Evolutionary conservation across 2,888 invertebrate genomes (phyloP).

Genomic region (Anoplius nigerrimus): DNA sequence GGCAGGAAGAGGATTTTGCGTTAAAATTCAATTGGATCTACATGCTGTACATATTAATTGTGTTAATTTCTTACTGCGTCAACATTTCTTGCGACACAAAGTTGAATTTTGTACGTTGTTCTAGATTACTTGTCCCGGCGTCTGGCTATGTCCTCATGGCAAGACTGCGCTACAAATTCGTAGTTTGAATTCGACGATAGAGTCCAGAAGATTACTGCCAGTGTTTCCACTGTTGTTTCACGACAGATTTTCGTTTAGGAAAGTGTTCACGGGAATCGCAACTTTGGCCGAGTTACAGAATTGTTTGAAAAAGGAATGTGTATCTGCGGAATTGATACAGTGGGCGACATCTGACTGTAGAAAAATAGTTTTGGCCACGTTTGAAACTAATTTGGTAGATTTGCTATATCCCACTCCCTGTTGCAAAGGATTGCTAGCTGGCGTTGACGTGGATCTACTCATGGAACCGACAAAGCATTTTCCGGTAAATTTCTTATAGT

Average conservation of each 20-base stretch:
- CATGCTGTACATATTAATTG: slow-evolving; percentile 68
- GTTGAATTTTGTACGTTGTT: slow-evolving; percentile 28
- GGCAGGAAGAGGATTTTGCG: slow-evolving; percentile 69
- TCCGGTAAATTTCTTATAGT: slow-evolving; percentile 78
- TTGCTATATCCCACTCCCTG: slow-evolving; percentile 80
- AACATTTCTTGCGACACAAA: background rate
- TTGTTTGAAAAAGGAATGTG: slow-evolving; percentile 78
- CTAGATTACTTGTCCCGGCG: slow-evolving; percentile 89
- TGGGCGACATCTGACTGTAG: slow-evolving; percentile 75
- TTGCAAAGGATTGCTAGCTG: slow-evolving; percentile 77
- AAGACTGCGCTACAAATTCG: slow-evolving; percentile 83
- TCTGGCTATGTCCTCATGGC: slow-evolving; percentile 89
- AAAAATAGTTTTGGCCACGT: slow-evolving; percentile 79
- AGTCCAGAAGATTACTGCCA: slow-evolving; percentile 82
- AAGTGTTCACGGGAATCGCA: slow-evolving; percentile 76
- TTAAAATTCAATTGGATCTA: slow-evolving; percentile 68
- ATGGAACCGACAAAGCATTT: slow-evolving; percentile 82
- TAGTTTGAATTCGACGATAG: slow-evolving; percentile 82
- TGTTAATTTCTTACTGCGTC: background rate
- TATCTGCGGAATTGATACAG: slow-evolving; percentile 82
- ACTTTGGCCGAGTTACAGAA: slow-evolving; percentile 75
- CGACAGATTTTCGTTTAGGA: slow-evolving; percentile 84
- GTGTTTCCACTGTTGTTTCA: slow-evolving; percentile 84
- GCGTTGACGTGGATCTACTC: slow-evolving; percentile 80
- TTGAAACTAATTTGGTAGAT: slow-evolving; percentile 80